A percentile compares a stretch with the other conserved stretches of the same genome.
Evolutionary conservation across 1,140 invertebrate species (phyloP).

Genomic region (Camponotus vicinus): DNA sequence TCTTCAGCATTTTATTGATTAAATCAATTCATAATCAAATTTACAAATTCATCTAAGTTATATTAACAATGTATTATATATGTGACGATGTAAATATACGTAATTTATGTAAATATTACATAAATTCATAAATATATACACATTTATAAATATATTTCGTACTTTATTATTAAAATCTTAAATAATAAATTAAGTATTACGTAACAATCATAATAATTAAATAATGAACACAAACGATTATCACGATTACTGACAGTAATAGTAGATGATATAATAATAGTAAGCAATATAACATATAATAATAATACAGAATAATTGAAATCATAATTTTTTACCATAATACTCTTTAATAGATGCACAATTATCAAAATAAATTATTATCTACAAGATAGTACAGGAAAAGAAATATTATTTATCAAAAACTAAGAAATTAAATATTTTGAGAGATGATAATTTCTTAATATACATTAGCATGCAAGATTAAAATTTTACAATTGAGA

Average conservation of each 20-base stretch:
- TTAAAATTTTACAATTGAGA: neutral
- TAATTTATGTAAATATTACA: neutral
- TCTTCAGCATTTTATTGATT: neutral
- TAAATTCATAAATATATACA: neutral
- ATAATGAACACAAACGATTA: slow-evolving; percentile 77
- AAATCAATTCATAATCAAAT: slow-evolving; percentile 6
- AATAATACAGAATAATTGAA: slow-evolving; percentile 56
- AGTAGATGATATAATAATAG: slow-evolving; percentile 39
- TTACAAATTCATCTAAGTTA: neutral
- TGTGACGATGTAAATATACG: neutral
- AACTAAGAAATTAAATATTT: neutral
- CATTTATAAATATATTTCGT: too few relatives aligned
- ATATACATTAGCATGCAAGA: neutral
- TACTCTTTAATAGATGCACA: slow-evolving; percentile 41
- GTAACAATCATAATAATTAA: slow-evolving; percentile 80
- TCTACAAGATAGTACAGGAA: slow-evolving; percentile 40
- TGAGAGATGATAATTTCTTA: neutral
- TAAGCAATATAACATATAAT: slow-evolving; percentile 65
- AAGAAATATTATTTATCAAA: slow-evolving; percentile 32
- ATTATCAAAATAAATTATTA: slow-evolving; percentile 72
- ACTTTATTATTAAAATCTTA: slow-evolving; percentile 79
- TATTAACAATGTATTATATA: slow-evolving; percentile 6
- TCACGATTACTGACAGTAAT: slow-evolving; percentile 63
- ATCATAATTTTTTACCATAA: slow-evolving; percentile 53
- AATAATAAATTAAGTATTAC: slow-evolving; percentile 82